A percentile compares a stretch with the other conserved stretches of the same genome.
phyloP scores from a whole-genome alignment of 64 coral and sea anemone genomes.

The Pocillopora damicornis region DNA sequence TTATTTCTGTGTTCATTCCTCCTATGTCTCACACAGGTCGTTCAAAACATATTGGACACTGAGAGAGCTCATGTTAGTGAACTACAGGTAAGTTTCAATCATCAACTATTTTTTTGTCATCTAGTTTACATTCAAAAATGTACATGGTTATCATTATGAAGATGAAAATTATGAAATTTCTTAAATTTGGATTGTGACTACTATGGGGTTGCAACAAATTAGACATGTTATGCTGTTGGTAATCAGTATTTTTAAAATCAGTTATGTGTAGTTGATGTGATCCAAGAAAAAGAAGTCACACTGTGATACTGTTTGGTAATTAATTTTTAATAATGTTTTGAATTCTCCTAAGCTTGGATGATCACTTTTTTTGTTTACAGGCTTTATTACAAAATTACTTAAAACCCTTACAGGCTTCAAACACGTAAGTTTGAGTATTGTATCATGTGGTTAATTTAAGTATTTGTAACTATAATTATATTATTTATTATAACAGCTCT shows the following conservation, averaged over 20 bases:
- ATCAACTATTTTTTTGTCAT: not conserved
- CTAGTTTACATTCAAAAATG: no score
- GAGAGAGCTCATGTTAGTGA: slow-evolving; percentile 97
- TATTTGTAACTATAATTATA: not conserved
- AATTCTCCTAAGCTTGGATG: not conserved
- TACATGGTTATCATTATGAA: no score
- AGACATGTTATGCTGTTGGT: no score
- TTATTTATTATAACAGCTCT: no score
- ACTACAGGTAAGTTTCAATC: slow-evolving; percentile 64
- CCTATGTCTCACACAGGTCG: slow-evolving; percentile 38
- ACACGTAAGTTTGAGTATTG: slow-evolving; percentile 38
- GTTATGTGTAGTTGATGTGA: no score
- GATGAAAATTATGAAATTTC: no score
- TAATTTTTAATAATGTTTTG: not conserved
- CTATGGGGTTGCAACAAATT: no score
- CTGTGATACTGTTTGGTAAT: no score
- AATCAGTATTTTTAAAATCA: no score
- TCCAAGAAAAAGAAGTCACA: no score
- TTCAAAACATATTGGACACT: slow-evolving; percentile 96
- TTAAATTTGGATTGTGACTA: no score
- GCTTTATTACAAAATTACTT: slow-evolving; percentile 90
- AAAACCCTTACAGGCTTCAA: slow-evolving; percentile 87
- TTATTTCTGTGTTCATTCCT: not conserved
- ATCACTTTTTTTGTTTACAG: slow-evolving; percentile 31
- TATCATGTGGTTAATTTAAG: not conserved